Evolutionary conservation across 1,140 invertebrate species (phyloP), one percentile per base, ranked within the genome.

Genomic region (Papilio glaucus): DNA sequence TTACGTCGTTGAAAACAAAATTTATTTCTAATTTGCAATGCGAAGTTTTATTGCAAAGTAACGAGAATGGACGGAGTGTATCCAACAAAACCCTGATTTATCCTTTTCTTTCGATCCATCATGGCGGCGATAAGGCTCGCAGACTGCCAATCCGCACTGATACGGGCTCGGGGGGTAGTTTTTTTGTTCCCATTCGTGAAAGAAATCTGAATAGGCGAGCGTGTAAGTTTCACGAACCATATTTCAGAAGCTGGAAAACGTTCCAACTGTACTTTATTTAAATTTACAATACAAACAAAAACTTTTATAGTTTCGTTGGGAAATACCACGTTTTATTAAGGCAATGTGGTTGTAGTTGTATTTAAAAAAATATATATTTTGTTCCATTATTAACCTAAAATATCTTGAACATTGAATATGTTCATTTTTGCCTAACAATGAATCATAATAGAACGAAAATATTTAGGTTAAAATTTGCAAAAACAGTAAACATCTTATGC

Each of bases 61-160:
- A 57, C 21, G 9, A 57, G 24, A 57, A 57, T 57, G 12, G 65
- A 61, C 71, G 63, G 70, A 75, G 53, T 74, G 71, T 72, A 76
- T 70, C 57, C 67, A 75, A 78, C 72, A 82, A 84, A 84, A 83
- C 78, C 79, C 77, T 83, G 84, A 86, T 86, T 84, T 84, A 83
- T 85, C 79, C 82, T 71, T 80, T 82, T 83, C 78, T 77, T 78
- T 62, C 76, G 77, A 84, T 88, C 81, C 83, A 88, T 88, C 86
- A 85, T 77, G 76, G 69, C 72, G 71, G 80, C 81, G 86, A 88
- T 86, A 88, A 84, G 77, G 41, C 65, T 21, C 18, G 33, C 33
- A 60, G 61, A 53, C 63, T 80, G 73, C 74, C 77, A 78, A 80
- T 80, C 79, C 76, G 71, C 67, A 67, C 69, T 71, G 78, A 81